Conservation (phyloP, 2,113 vertebrate genomes). For the Hippolais icterina region DNA sequence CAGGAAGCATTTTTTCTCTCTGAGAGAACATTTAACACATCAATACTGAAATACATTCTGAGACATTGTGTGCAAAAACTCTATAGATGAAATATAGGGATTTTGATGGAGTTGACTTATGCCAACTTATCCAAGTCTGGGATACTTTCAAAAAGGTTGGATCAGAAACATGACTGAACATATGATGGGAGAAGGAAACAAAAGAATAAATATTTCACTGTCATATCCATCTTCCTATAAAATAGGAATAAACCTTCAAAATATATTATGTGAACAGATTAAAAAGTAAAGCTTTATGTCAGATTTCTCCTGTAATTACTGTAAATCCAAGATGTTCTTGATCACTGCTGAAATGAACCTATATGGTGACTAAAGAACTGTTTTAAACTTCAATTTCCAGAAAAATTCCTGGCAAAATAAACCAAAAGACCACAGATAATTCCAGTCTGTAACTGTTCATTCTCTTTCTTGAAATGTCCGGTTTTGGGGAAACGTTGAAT, state of each 20-base stretch:
- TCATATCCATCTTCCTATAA: not conserved
- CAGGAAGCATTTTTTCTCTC: not conserved
- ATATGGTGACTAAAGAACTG: not conserved
- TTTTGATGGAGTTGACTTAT: not conserved
- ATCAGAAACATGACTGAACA: not conserved
- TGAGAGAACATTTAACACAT: not conserved
- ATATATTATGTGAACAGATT: not conserved
- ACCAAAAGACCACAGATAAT: not conserved
- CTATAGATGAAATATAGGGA: not conserved
- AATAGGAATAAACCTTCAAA: not conserved
- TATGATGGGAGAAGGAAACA: not conserved
- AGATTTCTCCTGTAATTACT: not conserved
- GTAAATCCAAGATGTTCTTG: not conserved
- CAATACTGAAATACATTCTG: not conserved
- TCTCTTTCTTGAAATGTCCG: not conserved
- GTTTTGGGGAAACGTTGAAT: not conserved
- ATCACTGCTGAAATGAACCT: not conserved
- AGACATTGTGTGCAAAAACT: not conserved
- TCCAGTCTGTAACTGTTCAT: not conserved
- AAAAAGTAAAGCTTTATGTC: not conserved
- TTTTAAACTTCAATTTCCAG: not conserved
- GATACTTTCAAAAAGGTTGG: not conserved
- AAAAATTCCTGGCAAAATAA: not conserved
- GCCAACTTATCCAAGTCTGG: not conserved
- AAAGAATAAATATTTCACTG: not conserved